Evolutionary conservation across 2,888 invertebrate genomes (phyloP).

Genomic region (Aphelenchoides bicaudatus): DNA sequence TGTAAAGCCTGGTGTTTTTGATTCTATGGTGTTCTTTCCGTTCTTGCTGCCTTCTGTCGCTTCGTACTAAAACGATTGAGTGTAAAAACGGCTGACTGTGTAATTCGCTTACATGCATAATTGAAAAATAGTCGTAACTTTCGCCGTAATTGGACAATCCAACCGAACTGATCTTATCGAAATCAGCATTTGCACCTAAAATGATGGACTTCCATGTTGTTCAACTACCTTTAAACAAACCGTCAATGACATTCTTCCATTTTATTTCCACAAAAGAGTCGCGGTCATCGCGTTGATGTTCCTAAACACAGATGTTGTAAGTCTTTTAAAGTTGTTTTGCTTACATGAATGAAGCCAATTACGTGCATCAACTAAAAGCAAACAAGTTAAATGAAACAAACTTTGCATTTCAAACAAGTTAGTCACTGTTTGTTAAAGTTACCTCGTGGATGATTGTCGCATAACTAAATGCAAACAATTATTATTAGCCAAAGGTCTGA

Average conservation of each 20-base stretch:
- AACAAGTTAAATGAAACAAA: too few relatives aligned
- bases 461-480: too few relatives aligned
- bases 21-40: constrained; percentile 57
- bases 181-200: constrained; percentile 57
- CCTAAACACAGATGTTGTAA: too few relatives aligned
- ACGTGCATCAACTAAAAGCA: constrained; percentile 69
- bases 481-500: too few relatives aligned
- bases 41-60: constrained; percentile 46
- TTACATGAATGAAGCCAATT: constrained; percentile 58
- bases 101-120: too few relatives aligned
- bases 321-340: too few relatives aligned
- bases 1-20: constrained; percentile 46
- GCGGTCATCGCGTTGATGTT: constrained; percentile 58
- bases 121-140: constrained; percentile 55
- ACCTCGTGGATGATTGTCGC: constrained; percentile 72
- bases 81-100: too few relatives aligned
- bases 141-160: constrained; percentile 58
- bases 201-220: constrained; percentile 5
- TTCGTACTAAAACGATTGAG: too few relatives aligned
- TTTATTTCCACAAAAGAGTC: constrained; percentile 50
- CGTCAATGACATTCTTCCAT: constrained; percentile 53
- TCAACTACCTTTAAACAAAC: constrained; percentile 15
- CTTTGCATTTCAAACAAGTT: too few relatives aligned
- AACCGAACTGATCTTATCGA: constrained; percentile 53
- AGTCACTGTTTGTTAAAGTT: neutral